Evolutionary conservation across 1,140 invertebrate genomes (phyloP).

Genomic region (Geopemphigus sp.): DNA sequence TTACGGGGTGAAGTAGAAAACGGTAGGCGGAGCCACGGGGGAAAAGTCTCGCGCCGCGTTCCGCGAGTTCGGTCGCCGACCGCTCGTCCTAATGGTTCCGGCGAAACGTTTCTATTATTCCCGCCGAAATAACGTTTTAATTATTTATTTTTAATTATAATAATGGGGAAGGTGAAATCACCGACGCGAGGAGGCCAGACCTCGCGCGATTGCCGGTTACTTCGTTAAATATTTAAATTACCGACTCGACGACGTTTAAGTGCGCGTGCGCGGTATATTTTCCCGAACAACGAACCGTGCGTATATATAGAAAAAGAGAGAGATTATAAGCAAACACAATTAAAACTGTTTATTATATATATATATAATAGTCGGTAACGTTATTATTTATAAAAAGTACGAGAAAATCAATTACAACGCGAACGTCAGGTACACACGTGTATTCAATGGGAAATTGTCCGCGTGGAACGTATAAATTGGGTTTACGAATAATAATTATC

Average conservation of each 20-base stretch:
- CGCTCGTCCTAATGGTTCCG: not conserved
- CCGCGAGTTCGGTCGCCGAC: no score
- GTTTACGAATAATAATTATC: no score
- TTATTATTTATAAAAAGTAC: no score
- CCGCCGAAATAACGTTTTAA: conserved; percentile 12
- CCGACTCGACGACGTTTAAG: not conserved
- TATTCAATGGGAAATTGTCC: no score
- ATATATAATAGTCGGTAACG: no score
- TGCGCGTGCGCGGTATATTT: conserved; percentile 4
- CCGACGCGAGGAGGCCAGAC: not conserved
- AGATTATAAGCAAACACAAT: conserved; percentile 24
- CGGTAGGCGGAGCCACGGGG: no score
- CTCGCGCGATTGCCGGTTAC: not conserved
- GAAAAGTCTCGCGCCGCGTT: no score
- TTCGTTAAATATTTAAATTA: conserved; percentile 43
- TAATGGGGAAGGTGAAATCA: conserved; percentile 13
- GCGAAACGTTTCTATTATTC: conserved; percentile 16
- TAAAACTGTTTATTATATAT: conserved; percentile 23
- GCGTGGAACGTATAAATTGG: no score
- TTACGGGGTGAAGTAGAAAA: no score
- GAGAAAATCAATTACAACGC: no score
- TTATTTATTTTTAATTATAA: conserved; percentile 34
- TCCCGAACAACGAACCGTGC: not conserved
- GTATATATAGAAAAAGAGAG: not conserved
- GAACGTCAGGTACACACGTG: no score